Conservation (phyloP, 2,888 invertebrate species). For the Epsilonema sp. region DNA sequence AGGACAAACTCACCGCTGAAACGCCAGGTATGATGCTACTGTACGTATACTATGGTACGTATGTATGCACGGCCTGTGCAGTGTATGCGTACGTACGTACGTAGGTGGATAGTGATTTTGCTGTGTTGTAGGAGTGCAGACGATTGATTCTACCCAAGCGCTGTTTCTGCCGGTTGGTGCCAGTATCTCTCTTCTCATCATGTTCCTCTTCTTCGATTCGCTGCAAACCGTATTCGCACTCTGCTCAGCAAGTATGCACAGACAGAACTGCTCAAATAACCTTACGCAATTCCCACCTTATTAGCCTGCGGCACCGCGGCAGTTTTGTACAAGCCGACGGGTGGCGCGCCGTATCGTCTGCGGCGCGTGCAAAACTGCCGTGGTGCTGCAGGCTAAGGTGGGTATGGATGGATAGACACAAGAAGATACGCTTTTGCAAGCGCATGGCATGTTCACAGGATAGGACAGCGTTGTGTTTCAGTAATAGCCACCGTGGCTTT, state of each 20-base stretch:
- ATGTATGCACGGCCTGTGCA: too few species aligned
- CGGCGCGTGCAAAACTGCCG: too few species aligned
- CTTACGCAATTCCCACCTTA: too few species aligned
- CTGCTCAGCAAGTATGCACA: conserved; percentile 72
- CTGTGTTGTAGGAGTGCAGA: conserved; percentile 48
- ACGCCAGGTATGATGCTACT: too few species aligned
- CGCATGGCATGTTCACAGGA: not conserved
- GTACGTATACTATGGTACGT: too few species aligned
- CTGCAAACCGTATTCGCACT: conserved; percentile 67
- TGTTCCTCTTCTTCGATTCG: conserved; percentile 98
- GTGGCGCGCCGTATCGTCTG: too few species aligned
- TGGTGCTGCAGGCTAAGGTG: too few species aligned
- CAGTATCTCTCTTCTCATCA: conserved; percentile 77
- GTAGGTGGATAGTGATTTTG: not conserved
- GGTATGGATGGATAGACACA: too few species aligned
- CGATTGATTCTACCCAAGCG: conserved; percentile 87
- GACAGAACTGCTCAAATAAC: too few species aligned
- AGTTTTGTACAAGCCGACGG: too few species aligned
- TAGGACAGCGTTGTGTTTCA: too few species aligned
- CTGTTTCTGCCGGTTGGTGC: conserved; percentile 85
- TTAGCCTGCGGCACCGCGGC: too few species aligned
- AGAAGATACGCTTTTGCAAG: not conserved
- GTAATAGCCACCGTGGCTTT: conserved; percentile 85
- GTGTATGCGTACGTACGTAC: not conserved
- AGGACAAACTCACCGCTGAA: conserved; percentile 34